These are phyloP conservation scores for Colinus virginianus DNA, from an alignment of 2,113 vertebrate genomes.

Conservation along the genomic window DNA sequence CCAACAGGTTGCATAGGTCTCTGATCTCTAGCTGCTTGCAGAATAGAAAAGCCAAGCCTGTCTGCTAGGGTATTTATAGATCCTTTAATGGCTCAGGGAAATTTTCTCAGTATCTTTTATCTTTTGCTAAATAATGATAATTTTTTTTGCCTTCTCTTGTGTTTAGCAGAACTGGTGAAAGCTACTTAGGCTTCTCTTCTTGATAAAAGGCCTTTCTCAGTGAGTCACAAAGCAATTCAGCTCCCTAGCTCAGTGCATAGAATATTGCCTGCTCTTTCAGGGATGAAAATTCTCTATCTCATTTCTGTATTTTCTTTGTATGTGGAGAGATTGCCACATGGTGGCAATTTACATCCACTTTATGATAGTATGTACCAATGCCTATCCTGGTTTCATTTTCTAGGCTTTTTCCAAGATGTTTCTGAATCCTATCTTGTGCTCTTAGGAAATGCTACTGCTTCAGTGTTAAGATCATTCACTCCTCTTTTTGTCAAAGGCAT, in stretches of 20 bases:
- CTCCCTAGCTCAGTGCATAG: not conserved
- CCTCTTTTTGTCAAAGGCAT: not conserved
- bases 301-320: not conserved
- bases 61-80: not conserved
- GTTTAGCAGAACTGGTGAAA: not conserved
- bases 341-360: conserved; percentile 47
- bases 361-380: not conserved
- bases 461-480: not conserved
- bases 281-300: not conserved
- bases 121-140: not conserved
- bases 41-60: not conserved
- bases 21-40: not conserved
- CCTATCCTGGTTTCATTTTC: not conserved
- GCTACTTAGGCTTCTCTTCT: not conserved
- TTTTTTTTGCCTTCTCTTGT: not conserved
- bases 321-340: conserved; percentile 33
- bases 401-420: not conserved
- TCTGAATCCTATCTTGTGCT: not conserved
- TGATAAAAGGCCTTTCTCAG: not conserved
- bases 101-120: not conserved
- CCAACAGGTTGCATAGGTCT: not conserved
- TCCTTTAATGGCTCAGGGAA: not conserved
- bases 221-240: not conserved
- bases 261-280: not conserved
- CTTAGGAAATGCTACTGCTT: not conserved